Percentiles rank a stretch among this genome's conserved stretches.
phyloP scores from a whole-genome alignment of 2,113 vertebrate genomes.

The Phalacrocorax aristotelis region DNA sequence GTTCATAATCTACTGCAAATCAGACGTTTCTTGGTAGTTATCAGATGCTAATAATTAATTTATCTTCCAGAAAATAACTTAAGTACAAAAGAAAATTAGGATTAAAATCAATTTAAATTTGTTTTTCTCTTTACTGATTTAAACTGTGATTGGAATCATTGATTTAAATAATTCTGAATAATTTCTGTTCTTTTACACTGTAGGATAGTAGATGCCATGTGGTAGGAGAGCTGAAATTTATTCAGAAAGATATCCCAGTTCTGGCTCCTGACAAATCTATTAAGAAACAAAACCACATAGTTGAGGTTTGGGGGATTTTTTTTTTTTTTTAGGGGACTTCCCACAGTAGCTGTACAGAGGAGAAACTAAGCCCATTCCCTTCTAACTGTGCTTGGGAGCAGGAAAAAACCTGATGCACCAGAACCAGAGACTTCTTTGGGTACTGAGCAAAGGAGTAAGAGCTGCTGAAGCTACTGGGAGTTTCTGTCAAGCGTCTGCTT shows the following conservation, averaged over 20 bases:
- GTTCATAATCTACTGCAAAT: conserved; percentile 27
- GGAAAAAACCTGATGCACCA: not conserved
- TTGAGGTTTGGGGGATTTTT: not conserved
- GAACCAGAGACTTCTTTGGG: not conserved
- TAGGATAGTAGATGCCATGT: not conserved
- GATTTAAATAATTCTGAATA: conserved; percentile 55
- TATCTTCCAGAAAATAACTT: conserved; percentile 15
- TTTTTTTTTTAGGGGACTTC: not conserved
- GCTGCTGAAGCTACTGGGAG: not conserved
- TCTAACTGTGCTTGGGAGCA: not conserved
- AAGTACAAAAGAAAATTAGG: conserved; percentile 34
- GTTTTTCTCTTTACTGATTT: conserved; percentile 44
- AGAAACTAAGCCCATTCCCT: not conserved
- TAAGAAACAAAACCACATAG: not conserved
- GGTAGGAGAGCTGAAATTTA: not conserved
- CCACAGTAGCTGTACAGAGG: not conserved
- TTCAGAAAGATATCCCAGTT: not conserved
- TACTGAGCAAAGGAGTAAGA: not conserved
- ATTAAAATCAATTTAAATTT: conserved; percentile 49
- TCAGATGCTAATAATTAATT: conserved; percentile 40
- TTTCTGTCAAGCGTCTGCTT: not conserved
- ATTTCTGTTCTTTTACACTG: not conserved
- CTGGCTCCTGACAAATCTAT: not conserved
- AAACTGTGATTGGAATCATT: conserved; percentile 40
- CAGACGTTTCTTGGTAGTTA: conserved; percentile 27